These are phyloP conservation scores for Sarcophaga peregrina DNA, from an alignment of 1,140 invertebrate species.

Conservation along the genomic window DNA sequence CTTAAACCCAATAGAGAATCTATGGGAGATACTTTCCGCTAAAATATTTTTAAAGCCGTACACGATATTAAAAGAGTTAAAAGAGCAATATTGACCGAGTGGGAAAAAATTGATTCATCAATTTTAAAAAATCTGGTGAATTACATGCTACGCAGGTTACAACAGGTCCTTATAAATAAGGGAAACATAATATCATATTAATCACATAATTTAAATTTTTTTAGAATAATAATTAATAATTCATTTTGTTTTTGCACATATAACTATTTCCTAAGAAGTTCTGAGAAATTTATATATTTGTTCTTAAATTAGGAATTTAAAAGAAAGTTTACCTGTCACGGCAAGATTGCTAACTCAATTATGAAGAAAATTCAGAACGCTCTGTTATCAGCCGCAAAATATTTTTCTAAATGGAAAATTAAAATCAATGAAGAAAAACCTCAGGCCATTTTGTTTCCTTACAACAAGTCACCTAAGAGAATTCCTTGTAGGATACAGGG, in stretches of 20 bases:
- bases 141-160: not conserved
- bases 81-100: not conserved
- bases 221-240: not conserved
- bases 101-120: not conserved
- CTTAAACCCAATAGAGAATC: conserved; percentile 48
- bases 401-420: too few relatives aligned
- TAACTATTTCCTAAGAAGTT: not conserved
- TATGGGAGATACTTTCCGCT: conserved; percentile 46
- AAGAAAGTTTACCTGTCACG: too few relatives aligned
- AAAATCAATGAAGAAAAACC: too few relatives aligned
- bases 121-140: not conserved
- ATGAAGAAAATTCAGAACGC: too few relatives aligned
- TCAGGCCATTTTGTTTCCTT: too few relatives aligned
- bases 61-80: not conserved
- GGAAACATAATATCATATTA: not conserved
- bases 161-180: not conserved
- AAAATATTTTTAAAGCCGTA: conserved; percentile 40
- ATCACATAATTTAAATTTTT: not conserved
- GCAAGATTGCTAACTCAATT: too few relatives aligned
- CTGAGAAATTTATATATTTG: not conserved
- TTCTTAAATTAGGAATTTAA: not conserved
- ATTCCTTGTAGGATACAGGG: too few relatives aligned
- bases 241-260: not conserved
- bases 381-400: too few relatives aligned
- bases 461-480: too few relatives aligned